Percentiles rank a stretch among this genome's conserved stretches.
Conservation (phyloP, 2,113 vertebrate genomes). For the Stigmatopora nigra region DNA sequence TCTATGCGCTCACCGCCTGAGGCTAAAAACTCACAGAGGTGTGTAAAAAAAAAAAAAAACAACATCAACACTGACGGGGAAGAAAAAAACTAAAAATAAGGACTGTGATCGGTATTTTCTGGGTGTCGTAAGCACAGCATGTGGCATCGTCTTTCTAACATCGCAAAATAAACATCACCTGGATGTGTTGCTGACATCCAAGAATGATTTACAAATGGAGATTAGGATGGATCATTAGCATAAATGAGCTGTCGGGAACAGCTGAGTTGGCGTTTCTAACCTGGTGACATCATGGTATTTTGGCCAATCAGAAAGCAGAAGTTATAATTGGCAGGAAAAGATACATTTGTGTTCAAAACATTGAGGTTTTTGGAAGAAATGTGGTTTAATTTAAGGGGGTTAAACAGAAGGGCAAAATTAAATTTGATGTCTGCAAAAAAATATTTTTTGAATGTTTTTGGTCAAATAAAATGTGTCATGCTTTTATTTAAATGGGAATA, state of each 20-base stretch:
- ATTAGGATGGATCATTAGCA: neutral
- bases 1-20: constrained; percentile 40
- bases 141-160: neutral
- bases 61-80: neutral
- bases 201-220: neutral
- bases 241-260: neutral
- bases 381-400: too few relatives aligned
- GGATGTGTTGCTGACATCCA: neutral
- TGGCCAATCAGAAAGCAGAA: too few relatives aligned
- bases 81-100: neutral
- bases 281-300: too few relatives aligned
- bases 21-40: constrained; percentile 52
- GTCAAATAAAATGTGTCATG: too few relatives aligned
- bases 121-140: neutral
- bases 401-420: too few relatives aligned
- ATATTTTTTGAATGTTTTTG: too few relatives aligned
- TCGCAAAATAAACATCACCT: neutral
- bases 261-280: neutral
- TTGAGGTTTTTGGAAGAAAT: too few relatives aligned
- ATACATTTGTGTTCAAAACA: too few relatives aligned
- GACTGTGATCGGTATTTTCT: neutral
- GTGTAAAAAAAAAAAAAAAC: constrained; percentile 1
- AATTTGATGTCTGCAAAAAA: too few relatives aligned
- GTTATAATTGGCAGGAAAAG: too few relatives aligned
- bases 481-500: too few relatives aligned